phyloP scores from a whole-genome alignment of 1,140 invertebrate species.

The Sitobion miscanthi region DNA sequence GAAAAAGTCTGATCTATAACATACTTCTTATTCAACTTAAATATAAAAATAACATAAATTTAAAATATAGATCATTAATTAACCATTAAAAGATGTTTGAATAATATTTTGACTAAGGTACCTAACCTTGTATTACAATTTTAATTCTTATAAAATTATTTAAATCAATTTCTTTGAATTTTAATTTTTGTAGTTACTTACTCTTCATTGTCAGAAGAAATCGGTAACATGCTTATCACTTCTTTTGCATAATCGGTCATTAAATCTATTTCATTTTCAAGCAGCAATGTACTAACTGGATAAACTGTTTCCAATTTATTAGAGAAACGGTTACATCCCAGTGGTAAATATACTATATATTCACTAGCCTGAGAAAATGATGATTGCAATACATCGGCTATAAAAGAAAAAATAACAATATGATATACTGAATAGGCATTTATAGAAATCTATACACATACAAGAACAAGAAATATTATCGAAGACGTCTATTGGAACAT shows the following conservation, averaged over 20 bases:
- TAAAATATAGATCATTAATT: no score
- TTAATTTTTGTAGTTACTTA: background rate
- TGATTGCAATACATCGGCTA: background rate
- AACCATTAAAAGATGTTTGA: background rate
- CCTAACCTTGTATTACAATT: background rate
- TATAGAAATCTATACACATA: background rate
- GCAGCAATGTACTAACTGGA: conserved; percentile 24
- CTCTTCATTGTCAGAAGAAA: background rate
- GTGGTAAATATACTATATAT: conserved; percentile 28
- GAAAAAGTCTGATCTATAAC: background rate
- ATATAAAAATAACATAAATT: background rate
- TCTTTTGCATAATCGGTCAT: conserved; percentile 29
- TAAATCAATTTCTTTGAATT: background rate
- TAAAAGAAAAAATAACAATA: background rate
- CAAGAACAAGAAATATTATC: background rate
- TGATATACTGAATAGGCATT: background rate
- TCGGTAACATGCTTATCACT: conserved; percentile 28
- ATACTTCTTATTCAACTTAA: background rate
- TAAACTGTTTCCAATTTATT: conserved; percentile 26
- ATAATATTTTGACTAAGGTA: background rate
- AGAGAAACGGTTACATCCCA: conserved; percentile 32
- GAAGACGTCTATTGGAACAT: background rate
- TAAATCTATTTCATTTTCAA: conserved; percentile 34
- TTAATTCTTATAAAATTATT: background rate
- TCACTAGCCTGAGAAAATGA: background rate